phyloP scores from a whole-genome alignment of 2,888 invertebrate species.

The Uropetala carovei region DNA sequence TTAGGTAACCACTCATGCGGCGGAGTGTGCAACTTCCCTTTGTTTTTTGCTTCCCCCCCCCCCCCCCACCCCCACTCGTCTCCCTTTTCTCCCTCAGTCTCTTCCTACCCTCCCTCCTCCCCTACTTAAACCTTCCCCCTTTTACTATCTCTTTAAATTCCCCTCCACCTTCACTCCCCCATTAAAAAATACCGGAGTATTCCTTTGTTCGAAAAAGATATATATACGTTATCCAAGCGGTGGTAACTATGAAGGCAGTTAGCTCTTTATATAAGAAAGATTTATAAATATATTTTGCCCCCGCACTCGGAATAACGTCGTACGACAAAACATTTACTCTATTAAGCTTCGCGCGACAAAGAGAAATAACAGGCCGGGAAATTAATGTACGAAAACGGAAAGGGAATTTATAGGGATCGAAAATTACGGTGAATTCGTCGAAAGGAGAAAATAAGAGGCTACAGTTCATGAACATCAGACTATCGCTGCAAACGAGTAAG shows the following conservation, averaged over 20 bases:
- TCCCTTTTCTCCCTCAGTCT: too few species aligned
- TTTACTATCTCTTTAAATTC: not conserved
- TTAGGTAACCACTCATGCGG: not conserved
- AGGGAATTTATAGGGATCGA: too few species aligned
- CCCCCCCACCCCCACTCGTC: too few species aligned
- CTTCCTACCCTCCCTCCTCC: not conserved
- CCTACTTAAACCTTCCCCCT: not conserved
- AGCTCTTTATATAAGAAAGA: not conserved
- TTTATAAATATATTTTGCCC: not conserved
- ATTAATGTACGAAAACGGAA: too few species aligned
- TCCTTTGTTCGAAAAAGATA: not conserved
- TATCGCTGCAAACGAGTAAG: too few species aligned
- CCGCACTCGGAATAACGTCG: not conserved
- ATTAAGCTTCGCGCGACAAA: too few species aligned
- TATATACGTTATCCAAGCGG: not conserved
- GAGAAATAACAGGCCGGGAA: too few species aligned
- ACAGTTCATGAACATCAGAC: too few species aligned
- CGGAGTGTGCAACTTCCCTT: constrained; percentile 4
- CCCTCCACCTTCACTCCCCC: not conserved
- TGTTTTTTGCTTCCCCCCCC: too few species aligned
- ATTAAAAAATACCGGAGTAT: not conserved
- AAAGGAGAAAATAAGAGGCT: too few species aligned
- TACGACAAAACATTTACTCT: not conserved
- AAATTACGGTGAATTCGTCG: too few species aligned
- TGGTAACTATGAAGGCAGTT: not conserved